Evolutionary conservation across 2,113 vertebrate genomes (phyloP), one percentile per base, ranked within the genome.

Genomic region (Porphyrio hochstetteri): DNA sequence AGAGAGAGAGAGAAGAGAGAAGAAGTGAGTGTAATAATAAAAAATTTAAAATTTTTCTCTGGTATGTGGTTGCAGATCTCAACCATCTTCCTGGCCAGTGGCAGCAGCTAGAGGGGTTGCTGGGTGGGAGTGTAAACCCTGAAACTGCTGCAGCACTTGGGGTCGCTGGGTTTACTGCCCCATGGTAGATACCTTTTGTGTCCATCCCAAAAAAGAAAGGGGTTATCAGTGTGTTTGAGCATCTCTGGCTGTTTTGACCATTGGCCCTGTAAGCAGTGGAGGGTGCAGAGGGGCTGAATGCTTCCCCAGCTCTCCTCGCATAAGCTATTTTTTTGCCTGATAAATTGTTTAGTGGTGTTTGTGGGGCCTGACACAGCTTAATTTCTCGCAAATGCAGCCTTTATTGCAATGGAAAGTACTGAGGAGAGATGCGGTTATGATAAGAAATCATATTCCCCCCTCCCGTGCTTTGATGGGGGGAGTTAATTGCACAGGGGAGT

Each of bases 361-460:
- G 77, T 89, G 57, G 71, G 69, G 69, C 91, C 94, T 94, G 72
- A n/a, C 1, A 17, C 56, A 38, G 77, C 57, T 96, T 82, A 86
- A 64, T 95, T 98, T 97, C 97, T 97, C 95, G 88, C 97, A 12
- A 63, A 65, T 24, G 25, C 33, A 78, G 92, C 96, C 97, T 98
- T 98, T 95, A 97, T 97, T 97, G 98, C 98, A 31, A 93, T 97
- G 97, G 96, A 98, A 98, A 98, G 97, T 92, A 97, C 96, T 74
- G 69, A 97, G 98, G 97, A 97, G 97, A 96, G 97, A 98, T 97
- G 97, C 80, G 90, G 97, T 97, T 98, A 97, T 87, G 95, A 95
- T 97, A 97, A 97, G 97, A 98, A 97, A 97, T 97, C 44, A 46
- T 46, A 46, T 46, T 46, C 44, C 20, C 95, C 76, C 59, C 65